A percentile compares a stretch with the other conserved stretches of the same genome.
phyloP scores from a whole-genome alignment of 2,113 vertebrate genomes.

The Dascyllus trimaculatus region DNA sequence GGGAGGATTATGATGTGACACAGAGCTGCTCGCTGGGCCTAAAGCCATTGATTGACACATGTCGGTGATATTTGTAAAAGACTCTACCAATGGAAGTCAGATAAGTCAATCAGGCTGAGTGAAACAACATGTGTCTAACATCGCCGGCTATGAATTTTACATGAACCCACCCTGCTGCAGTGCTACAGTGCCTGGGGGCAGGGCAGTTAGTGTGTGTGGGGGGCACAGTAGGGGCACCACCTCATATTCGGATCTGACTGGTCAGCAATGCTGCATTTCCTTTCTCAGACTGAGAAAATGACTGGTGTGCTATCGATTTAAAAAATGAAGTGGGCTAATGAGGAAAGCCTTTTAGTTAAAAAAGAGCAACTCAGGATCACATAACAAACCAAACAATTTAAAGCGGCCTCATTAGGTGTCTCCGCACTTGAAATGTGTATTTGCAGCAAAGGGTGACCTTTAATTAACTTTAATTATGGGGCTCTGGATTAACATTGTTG shows the following conservation, averaged over 20 bases:
- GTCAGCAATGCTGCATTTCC: background rate
- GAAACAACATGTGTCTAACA: slow-evolving; percentile 64
- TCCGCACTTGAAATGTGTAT: background rate
- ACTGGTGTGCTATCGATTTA: too few relatives aligned
- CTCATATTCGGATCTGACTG: background rate
- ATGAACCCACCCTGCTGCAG: slow-evolving; percentile 37
- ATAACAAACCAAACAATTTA: background rate
- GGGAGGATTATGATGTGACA: slow-evolving; percentile 75
- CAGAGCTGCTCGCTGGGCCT: slow-evolving; percentile 63
- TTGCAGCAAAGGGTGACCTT: background rate
- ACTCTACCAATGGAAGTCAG: slow-evolving; percentile 65
- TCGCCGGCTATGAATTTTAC: slow-evolving; percentile 61
- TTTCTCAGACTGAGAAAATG: too few relatives aligned
- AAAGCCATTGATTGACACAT: slow-evolving; percentile 74
- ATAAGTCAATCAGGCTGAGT: slow-evolving; percentile 75
- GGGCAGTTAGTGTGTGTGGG: slow-evolving; percentile 2
- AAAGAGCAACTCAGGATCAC: background rate
- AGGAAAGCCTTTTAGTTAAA: too few relatives aligned
- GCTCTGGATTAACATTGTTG: background rate
- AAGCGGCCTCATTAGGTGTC: background rate
- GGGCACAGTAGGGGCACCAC: background rate
- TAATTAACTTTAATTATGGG: background rate
- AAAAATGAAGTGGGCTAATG: too few relatives aligned
- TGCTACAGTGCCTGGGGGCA: slow-evolving; percentile 14
- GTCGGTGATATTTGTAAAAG: slow-evolving; percentile 60